Base-by-base conservation (phyloP, 2,113 vertebrate species). In the Gopherus flavomarginatus region DNA sequence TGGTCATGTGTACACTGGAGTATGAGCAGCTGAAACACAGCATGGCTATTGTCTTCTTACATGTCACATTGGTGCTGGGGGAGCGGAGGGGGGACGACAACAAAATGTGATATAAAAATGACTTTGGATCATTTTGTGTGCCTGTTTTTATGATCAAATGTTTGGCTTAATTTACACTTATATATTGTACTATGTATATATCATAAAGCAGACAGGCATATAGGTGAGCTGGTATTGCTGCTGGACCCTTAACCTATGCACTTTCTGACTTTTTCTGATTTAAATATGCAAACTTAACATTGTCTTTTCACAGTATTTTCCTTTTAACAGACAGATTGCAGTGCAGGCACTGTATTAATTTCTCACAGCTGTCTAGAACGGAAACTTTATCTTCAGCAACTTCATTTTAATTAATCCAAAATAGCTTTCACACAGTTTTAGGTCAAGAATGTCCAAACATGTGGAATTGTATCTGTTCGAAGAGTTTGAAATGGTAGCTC, bases 1-100 rank as follows among this genome's bases (percentile, higher is more conserved):
- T 65, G 59, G 91, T 89, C 94, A 81, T 0, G 0, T 87, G 84
- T 81, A 88, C 31, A 93, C 95, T 97, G 95, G 96, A 96, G 95
- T 92, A 56, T 65, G 81, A 97, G 90, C 96, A 97, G 96, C 90
- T 97, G 96, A 97, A 90, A 81, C 95, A 94, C 96, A 97, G 96
- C 96, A 93, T 97, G 96, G 87, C 59, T 95, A 47, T 81, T 42
- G 52, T 96, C 85, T 93, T 86, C 95, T 83, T 8, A 94, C 94
- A 91, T 86, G 78, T 94, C n/a, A 22, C 78, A 93, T 88, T 96
- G 79, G 42, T 97, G 94, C 93, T 92, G 97, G 83, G 42, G 89
- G 26, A 5, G 2, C 0, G 81, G 42, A 90, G 4, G 13, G 50
- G 50, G 11, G 50, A 14, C 47, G 50, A 95, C 83, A 75, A 91